Evolutionary conservation across 2,888 invertebrate species (phyloP).

Genomic region (Pasiphila rectangulata): DNA sequence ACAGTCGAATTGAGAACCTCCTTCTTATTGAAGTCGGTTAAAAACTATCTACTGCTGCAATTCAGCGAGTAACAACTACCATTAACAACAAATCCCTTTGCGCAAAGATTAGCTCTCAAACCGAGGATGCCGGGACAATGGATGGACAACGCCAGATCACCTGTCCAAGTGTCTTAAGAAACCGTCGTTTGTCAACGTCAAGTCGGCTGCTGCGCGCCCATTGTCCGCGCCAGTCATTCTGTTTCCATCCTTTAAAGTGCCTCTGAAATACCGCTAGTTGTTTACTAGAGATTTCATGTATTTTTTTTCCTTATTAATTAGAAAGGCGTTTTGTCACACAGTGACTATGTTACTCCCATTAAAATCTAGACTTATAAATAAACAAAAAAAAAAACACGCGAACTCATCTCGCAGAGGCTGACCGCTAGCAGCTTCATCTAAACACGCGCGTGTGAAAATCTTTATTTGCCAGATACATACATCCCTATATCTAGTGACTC

Average conservation of each 20-base stretch:
- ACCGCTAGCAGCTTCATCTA: too few relatives aligned
- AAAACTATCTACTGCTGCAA: neutral
- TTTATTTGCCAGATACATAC: too few relatives aligned
- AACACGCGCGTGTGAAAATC: too few relatives aligned
- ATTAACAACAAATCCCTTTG: slow-evolving; percentile 34
- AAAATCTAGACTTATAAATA: too few relatives aligned
- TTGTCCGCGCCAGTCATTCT: slow-evolving; percentile 54
- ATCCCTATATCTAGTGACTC: too few relatives aligned
- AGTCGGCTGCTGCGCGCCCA: slow-evolving; percentile 53
- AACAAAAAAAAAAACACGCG: too few relatives aligned
- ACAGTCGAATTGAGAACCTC: too few relatives aligned
- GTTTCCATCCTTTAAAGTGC: slow-evolving; percentile 50
- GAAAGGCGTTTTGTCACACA: too few relatives aligned
- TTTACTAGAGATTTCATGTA: slow-evolving; percentile 17
- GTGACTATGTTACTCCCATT: too few relatives aligned
- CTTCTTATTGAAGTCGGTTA: neutral
- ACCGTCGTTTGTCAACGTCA: slow-evolving; percentile 68
- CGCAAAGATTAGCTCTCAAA: slow-evolving; percentile 41
- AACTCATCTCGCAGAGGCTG: too few relatives aligned
- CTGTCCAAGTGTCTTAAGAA: slow-evolving; percentile 65
- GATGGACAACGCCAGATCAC: slow-evolving; percentile 65
- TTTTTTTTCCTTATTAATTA: too few relatives aligned
- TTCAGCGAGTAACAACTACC: slow-evolving; percentile 19
- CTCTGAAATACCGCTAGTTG: slow-evolving; percentile 30
- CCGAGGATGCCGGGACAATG: slow-evolving; percentile 52